Evolutionary conservation across 1,140 invertebrate species (phyloP).

Genomic region (Psix sp.): DNA sequence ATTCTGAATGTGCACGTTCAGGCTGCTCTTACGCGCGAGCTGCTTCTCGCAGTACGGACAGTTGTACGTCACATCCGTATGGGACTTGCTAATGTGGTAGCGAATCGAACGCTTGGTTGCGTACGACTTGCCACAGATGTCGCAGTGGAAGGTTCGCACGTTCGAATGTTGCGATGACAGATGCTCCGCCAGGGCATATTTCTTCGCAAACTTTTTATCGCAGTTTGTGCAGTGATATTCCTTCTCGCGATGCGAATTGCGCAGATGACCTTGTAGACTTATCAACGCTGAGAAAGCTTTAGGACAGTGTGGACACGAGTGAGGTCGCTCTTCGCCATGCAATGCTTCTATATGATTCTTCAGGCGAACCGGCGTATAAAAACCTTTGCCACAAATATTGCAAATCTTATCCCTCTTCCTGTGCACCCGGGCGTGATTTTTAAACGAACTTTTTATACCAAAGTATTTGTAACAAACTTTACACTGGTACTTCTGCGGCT

Average conservation of each 20-base stretch:
- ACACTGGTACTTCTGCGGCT: slow-evolving; percentile 21
- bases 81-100: slow-evolving; percentile 15
- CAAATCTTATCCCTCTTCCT: slow-evolving; percentile 17
- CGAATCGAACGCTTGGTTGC: slow-evolving; percentile 27
- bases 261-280: slow-evolving; percentile 14
- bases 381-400: slow-evolving; percentile 19
- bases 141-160: slow-evolving; percentile 12
- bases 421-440: slow-evolving; percentile 12
- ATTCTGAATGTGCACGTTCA: slow-evolving; percentile 14
- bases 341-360: slow-evolving; percentile 15
- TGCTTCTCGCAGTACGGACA: slow-evolving; percentile 21
- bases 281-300: not conserved
- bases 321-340: not conserved
- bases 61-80: not conserved
- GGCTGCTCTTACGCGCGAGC: slow-evolving; percentile 1
- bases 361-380: slow-evolving; percentile 2
- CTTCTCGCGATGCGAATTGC: slow-evolving; percentile 1
- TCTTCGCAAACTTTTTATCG: slow-evolving; percentile 23
- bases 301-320: slow-evolving; percentile 18
- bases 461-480: slow-evolving; percentile 37
- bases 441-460: not conserved
- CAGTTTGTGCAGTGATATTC: slow-evolving; percentile 22
- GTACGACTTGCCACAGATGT: slow-evolving; percentile 21
- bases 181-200: slow-evolving; percentile 28
- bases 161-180: slow-evolving; percentile 5